Evolutionary conservation across 2,888 invertebrate species (phyloP).

Genomic region (Mimachlamys varia): DNA sequence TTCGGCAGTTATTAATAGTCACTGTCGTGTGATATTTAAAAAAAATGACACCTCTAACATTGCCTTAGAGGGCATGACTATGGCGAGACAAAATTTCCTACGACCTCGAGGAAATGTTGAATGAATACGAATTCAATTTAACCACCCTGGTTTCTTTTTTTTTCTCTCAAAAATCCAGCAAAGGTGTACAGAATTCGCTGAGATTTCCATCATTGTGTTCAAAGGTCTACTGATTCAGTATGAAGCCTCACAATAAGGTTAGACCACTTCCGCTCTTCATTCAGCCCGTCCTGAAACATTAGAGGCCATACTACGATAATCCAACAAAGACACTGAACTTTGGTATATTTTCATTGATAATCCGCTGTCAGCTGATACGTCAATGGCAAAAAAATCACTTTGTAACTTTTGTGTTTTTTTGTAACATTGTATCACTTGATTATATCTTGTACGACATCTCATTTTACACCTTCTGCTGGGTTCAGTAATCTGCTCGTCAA

Average conservation of each 20-base stretch:
- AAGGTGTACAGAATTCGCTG: too few relatives aligned
- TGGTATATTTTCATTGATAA: neutral
- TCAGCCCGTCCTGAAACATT: neutral
- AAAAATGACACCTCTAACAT: too few relatives aligned
- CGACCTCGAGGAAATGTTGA: too few relatives aligned
- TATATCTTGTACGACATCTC: neutral
- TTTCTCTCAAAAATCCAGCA: too few relatives aligned
- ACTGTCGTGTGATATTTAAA: too few relatives aligned
- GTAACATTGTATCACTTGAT: conserved; percentile 23
- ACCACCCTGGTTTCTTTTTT: too few relatives aligned
- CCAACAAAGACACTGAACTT: neutral
- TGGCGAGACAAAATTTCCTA: too few relatives aligned
- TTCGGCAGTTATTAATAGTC: too few relatives aligned
- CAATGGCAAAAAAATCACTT: neutral
- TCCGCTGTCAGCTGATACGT: neutral
- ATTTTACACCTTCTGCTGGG: neutral
- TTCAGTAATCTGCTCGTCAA: neutral
- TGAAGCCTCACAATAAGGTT: too few relatives aligned
- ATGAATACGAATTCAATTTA: too few relatives aligned
- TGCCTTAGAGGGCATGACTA: too few relatives aligned
- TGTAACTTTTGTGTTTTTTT: neutral
- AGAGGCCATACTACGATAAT: neutral
- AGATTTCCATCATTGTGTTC: too few relatives aligned
- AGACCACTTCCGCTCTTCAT: neutral
- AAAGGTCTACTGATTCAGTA: neutral